Evolutionary conservation across 2,888 invertebrate species (phyloP).

Genomic region (Xanthia icteritia): DNA sequence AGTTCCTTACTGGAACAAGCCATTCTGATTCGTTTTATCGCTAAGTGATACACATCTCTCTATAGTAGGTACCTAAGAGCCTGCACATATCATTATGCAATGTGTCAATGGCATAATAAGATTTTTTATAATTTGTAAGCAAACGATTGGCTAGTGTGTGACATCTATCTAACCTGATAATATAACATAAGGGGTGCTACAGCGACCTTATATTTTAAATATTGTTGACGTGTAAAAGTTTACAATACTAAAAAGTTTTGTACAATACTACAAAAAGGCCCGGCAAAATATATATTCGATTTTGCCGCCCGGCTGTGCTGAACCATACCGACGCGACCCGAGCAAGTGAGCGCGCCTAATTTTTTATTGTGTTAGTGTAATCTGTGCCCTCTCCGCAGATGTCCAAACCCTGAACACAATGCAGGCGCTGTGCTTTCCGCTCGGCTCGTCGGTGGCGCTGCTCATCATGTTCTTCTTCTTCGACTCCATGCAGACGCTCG

Average conservation of each 20-base stretch:
- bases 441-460: slow-evolving; percentile 98
- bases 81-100: slow-evolving; percentile 17
- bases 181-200: not conserved
- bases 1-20: slow-evolving; percentile 10
- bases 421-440: slow-evolving; percentile 98
- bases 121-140: slow-evolving; percentile 32
- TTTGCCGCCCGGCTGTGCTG: not conserved
- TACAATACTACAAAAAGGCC: no score
- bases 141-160: not conserved
- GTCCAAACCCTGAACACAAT: slow-evolving; percentile 98
- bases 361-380: not conserved
- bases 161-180: not conserved
- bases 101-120: slow-evolving; percentile 33
- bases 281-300: not conserved
- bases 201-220: no score
- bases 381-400: slow-evolving; percentile 81
- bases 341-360: not conserved
- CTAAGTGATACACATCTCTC: slow-evolving; percentile 2
- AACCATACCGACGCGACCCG: not conserved
- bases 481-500: slow-evolving; percentile 99
- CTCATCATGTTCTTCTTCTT: slow-evolving; percentile 99
- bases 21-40: slow-evolving; percentile 30
- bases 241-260: no score
- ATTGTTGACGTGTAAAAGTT: no score
- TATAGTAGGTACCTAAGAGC: not conserved